Base-by-base conservation (phyloP, 2,888 invertebrate genomes). In the Ptychoptera contaminata region DNA sequence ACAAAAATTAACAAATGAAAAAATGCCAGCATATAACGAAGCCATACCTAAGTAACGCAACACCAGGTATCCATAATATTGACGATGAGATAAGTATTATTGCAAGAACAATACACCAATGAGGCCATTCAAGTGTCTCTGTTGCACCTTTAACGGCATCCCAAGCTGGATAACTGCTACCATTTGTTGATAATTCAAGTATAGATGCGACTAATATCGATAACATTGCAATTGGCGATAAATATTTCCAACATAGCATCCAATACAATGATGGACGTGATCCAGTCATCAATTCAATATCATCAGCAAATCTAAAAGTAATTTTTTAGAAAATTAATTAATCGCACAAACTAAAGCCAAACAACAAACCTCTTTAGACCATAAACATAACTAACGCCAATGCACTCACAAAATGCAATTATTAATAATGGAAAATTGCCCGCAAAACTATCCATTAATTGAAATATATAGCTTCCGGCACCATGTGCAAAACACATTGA, bases 211-310 rank as follows among this genome's bases (percentile, higher is more conserved):
- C 67, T 29, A 92, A 67, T 56, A 92, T 91, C 40, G 82, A 78
- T 32, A 88, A 63, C 91, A 92, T 91, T 1, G 90, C 88, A 46
- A 82, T 58, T 0, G 93, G 93, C 2, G 91, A 88, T 10, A 93
- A 68, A 60, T 91, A 93, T 62, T 92, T 88, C 93, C 93, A 94
- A 65, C 91, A 93, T 52, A 91, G 77, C 58, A 88, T 70, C 92
- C 92, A 93, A 63, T 91, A 94, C 31, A 85, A 69, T 1, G 83
- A 82, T 0, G 92, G 91, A 16, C 88, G 73, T 40, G 77, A 78
- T 2, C 93, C 92, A 1, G 91, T 92, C 93, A 94, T 94, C 65
- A 88, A 72, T 65, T 93, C 88, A 49, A 93, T 90, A 62, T 93
- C 93, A 58, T 92, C 88, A 4, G 88, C 84, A 60, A 92, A 92